Evolutionary conservation across 1,140 invertebrate genomes (phyloP).

Genomic region (Lasaia peninsularis): DNA sequence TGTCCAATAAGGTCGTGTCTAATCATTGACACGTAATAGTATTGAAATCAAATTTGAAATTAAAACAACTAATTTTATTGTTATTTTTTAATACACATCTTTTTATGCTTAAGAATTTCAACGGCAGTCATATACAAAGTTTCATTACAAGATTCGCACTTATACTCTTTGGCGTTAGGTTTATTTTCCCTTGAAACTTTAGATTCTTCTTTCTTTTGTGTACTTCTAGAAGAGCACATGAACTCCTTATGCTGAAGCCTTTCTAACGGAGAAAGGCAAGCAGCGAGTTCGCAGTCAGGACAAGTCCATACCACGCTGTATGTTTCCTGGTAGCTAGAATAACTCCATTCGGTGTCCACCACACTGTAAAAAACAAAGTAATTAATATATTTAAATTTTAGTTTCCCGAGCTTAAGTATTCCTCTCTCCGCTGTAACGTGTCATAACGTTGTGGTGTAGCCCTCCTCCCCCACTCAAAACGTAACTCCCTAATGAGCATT

Average conservation of each 20-base stretch:
- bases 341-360: conserved; percentile 80
- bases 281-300: conserved; percentile 70
- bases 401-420: no score
- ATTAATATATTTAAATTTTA: no score
- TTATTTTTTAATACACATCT: conserved; percentile 74
- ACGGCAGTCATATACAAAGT: conserved; percentile 85
- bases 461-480: no score
- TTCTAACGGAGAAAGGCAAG: conserved; percentile 77
- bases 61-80: conserved; percentile 9
- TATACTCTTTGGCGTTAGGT: conserved; percentile 83
- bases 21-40: no score
- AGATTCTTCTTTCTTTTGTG: conserved; percentile 44
- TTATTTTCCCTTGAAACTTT: conserved; percentile 67
- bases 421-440: no score
- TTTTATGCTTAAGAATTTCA: conserved; percentile 87
- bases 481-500: no score
- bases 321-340: conserved; percentile 76
- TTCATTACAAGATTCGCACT: conserved; percentile 84
- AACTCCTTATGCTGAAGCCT: conserved; percentile 76
- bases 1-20: no score
- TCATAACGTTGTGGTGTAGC: no score
- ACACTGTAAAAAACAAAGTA: conserved; percentile 64
- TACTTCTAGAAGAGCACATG: conserved; percentile 52
- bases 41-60: no score
- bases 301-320: conserved; percentile 78